These are phyloP conservation scores for Chunga burmeisteri DNA, from an alignment of 2,113 vertebrate species.

Conservation along the genomic window DNA sequence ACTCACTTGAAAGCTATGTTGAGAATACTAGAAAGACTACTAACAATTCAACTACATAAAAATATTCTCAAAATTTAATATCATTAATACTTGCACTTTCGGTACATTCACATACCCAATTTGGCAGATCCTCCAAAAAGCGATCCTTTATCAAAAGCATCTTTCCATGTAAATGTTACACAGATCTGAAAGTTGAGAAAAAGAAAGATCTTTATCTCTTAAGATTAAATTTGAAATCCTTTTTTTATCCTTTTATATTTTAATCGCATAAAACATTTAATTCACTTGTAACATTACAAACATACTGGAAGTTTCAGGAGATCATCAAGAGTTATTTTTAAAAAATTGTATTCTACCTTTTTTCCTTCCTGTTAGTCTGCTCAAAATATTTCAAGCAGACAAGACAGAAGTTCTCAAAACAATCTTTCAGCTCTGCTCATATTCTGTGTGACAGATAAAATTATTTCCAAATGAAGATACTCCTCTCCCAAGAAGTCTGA, in stretches of 20 bases:
- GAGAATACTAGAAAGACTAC: neutral
- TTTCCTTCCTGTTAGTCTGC: neutral
- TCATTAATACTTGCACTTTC: neutral
- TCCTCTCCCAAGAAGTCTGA: neutral
- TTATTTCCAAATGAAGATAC: neutral
- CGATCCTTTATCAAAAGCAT: constrained; percentile 99
- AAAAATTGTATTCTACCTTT: neutral
- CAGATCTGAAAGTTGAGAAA: constrained; percentile 81
- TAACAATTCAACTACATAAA: neutral
- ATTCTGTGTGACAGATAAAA: neutral
- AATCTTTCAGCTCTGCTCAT: neutral
- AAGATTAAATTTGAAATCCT: neutral
- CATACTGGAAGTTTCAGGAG: neutral
- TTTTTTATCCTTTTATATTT: neutral
- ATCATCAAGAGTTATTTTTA: neutral
- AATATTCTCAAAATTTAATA: neutral
- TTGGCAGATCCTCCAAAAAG: constrained; percentile 97
- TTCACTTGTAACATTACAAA: neutral
- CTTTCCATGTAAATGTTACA: constrained; percentile 98
- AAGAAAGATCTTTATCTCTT: neutral
- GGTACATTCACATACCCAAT: constrained; percentile 80
- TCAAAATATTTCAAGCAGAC: neutral
- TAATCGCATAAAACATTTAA: neutral
- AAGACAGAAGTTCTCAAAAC: neutral
- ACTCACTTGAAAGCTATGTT: neutral